Evolutionary conservation across 2,888 invertebrate species (phyloP).

Genomic region (Drosophila aldrichi): DNA sequence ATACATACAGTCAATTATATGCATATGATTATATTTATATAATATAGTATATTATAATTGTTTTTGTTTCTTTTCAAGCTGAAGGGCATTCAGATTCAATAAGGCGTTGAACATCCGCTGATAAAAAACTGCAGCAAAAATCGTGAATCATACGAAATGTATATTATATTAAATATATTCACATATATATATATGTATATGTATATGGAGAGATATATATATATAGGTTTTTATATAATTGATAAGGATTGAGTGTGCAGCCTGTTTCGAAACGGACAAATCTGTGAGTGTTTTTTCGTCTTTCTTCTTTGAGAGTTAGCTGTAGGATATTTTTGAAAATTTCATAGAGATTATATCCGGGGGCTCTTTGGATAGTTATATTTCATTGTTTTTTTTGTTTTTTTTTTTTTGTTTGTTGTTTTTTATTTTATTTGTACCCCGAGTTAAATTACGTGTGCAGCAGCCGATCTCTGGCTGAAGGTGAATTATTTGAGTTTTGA

Average conservation of each 20-base stretch:
- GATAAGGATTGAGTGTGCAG: constrained; percentile 38
- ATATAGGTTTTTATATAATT: constrained; percentile 27
- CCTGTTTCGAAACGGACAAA: constrained; percentile 19
- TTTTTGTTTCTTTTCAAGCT: constrained; percentile 12
- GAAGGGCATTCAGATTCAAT: constrained; percentile 48
- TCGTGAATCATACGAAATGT: constrained; percentile 54
- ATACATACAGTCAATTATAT: neutral
- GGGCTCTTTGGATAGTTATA: constrained; percentile 53
- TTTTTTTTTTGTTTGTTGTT: neutral
- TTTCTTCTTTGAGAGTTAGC: constrained; percentile 8
- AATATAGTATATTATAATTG: constrained; percentile 28
- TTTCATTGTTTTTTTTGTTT: neutral
- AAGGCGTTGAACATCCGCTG: constrained; percentile 74
- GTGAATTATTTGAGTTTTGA: constrained; percentile 60
- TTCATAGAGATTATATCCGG: constrained; percentile 35
- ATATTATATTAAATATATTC: constrained; percentile 51
- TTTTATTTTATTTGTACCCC: constrained; percentile 44
- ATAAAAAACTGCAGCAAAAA: constrained; percentile 48
- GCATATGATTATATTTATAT: constrained; percentile 12
- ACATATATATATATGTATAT: constrained; percentile 12
- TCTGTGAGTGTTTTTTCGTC: neutral
- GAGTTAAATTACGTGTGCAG: constrained; percentile 80
- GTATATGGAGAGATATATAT: constrained; percentile 18
- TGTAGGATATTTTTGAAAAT: constrained; percentile 34
- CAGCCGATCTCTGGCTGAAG: constrained; percentile 78